These are phyloP conservation scores for Hemicordylus capensis DNA, from an alignment of 2,113 vertebrate genomes.

Conservation along the genomic window DNA sequence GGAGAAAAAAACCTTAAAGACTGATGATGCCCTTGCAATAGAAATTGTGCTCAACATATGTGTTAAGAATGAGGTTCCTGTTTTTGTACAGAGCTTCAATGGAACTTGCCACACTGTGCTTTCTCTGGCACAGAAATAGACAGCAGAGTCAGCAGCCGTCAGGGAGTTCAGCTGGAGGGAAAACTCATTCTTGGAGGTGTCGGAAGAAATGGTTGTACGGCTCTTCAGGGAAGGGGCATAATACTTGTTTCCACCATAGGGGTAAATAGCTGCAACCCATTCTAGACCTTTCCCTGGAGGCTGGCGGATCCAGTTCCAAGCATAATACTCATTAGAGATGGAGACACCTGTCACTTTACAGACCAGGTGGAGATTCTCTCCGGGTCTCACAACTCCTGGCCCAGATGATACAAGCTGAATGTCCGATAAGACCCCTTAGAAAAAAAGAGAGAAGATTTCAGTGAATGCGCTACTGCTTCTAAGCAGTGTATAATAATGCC, in stretches of 20 bases:
- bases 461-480: not conserved
- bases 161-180: too few relatives aligned
- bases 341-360: constrained; percentile 23
- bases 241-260: not conserved
- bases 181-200: too few relatives aligned
- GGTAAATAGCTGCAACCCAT: not conserved
- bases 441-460: not conserved
- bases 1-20: too few relatives aligned
- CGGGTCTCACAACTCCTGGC: not conserved
- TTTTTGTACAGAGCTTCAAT: too few relatives aligned
- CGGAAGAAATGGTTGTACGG: not conserved
- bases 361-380: not conserved
- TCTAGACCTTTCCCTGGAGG: constrained; percentile 26
- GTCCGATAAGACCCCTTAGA: not conserved
- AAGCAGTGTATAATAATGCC: fast-evolving
- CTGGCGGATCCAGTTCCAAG: constrained; percentile 38
- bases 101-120: too few relatives aligned
- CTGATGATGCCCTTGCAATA: too few relatives aligned
- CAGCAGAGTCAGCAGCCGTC: too few relatives aligned
- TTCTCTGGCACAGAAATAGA: too few relatives aligned
- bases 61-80: too few relatives aligned
- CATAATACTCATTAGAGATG: not conserved
- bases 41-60: too few relatives aligned
- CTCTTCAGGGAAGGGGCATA: constrained; percentile 27
- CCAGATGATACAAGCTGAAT: not conserved